Evolutionary conservation across 2,797 vertebrate genomes (phyloP), one percentile per base, ranked within the genome.

Genomic region (Myripristis murdjan): DNA sequence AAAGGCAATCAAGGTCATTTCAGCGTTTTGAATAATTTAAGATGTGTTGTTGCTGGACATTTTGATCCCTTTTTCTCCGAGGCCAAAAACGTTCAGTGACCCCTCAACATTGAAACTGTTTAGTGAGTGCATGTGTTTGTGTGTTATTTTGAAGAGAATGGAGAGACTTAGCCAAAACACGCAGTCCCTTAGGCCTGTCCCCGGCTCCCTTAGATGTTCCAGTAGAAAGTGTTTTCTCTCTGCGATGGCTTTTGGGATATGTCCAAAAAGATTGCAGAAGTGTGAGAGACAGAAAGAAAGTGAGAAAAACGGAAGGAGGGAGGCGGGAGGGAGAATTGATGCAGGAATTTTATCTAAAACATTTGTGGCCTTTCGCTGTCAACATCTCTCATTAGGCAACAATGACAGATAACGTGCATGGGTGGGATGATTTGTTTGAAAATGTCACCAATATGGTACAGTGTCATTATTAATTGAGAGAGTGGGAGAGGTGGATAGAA

Each of bases 1-100:
- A 91, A 91, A 84, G 87, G 82, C 91, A 82, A 64, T 77, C 84
- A 92, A 92, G 91, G 91, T 93, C 85, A 89, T 86, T 79, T 56
- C 72, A 57, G 28, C 0, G n/a, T 52, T 75, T 47, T 90, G 78
- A 87, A 93, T 91, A 87, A 91, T 87, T 90, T 67, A 90, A 56
- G 69, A 75, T 57, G 59, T 73, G 60, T 86, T 83, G 86, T 83
- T 74, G 56, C 64, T 65, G 65, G 72, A 84, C 62, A 67, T 54
- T 87, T 84, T 56, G 54, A 60, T 75, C 37, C 23, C 20, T 11
- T 31, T 43, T 73, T 83, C 75, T 44, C 35, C 12, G 33, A 71
- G 41, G 71, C 57, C 60, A 64, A 67, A 85, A 82, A 58, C 56
- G 62, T 33, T 20, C 41, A 54, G 73, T 76, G 74, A 79, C 74